A percentile compares a stretch with the other conserved stretches of the same genome.
phyloP scores from a whole-genome alignment of 2,113 vertebrate genomes.

The Mesitornis unicolor region DNA sequence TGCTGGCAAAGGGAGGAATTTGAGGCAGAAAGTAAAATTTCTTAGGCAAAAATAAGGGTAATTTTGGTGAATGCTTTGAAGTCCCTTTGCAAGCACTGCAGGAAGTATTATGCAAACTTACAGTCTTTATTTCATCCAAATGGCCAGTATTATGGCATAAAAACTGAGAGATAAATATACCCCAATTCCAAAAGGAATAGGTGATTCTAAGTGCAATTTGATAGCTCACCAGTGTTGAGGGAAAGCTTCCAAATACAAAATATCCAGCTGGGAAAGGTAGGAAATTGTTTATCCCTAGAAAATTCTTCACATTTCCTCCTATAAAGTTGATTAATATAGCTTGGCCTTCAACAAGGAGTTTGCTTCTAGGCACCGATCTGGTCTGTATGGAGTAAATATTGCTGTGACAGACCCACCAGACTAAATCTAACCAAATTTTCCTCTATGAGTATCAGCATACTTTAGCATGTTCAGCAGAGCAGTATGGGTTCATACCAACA shows the following conservation, averaged over 20 bases:
- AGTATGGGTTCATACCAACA: not conserved
- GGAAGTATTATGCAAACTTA: not conserved
- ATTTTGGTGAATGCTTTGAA: not conserved
- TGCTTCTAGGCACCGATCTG: not conserved
- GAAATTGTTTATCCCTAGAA: not conserved
- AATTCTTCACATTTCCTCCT: not conserved
- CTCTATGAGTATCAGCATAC: not conserved
- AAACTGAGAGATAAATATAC: not conserved
- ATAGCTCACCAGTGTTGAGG: not conserved
- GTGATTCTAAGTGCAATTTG: not conserved
- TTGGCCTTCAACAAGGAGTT: not conserved
- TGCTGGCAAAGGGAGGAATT: not conserved
- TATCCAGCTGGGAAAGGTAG: not conserved
- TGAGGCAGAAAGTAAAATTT: not conserved
- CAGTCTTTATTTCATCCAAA: not conserved
- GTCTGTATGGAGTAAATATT: not conserved
- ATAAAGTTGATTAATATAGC: not conserved
- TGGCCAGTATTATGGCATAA: not conserved
- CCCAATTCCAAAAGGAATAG: not conserved
- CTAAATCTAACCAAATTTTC: not conserved
- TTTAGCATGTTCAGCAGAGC: not conserved
- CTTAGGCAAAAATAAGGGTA: not conserved
- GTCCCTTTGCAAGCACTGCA: not conserved
- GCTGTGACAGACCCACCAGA: not conserved
- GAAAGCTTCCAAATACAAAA: not conserved